These are phyloP conservation scores for Heteractis magnifica DNA, from an alignment of 92 coral and sea anemone species.

Conservation along the genomic window DNA sequence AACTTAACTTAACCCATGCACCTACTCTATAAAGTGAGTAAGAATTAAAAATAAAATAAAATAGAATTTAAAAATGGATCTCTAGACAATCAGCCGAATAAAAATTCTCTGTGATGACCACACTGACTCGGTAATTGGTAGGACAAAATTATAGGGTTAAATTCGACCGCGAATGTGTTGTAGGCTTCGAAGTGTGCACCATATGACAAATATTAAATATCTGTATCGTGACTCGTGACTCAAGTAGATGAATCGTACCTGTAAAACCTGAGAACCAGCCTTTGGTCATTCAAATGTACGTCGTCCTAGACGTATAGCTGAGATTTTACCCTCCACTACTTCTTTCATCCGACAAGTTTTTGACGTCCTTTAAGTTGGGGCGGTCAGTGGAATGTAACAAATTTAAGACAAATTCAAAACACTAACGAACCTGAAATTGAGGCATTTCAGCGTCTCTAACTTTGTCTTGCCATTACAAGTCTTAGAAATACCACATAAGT, in stretches of 20 bases:
- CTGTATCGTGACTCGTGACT: constrained; percentile 17
- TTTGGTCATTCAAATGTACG: constrained; percentile 20
- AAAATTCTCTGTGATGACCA: not conserved
- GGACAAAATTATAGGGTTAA: not conserved
- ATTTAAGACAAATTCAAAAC: not conserved
- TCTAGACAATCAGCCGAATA: not conserved
- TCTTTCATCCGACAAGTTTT: constrained; percentile 2
- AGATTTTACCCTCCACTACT: not conserved
- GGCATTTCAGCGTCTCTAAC: not conserved
- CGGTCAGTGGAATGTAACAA: constrained; percentile 5
- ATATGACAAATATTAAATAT: not conserved
- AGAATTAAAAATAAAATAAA: not conserved
- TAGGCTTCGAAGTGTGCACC: constrained; percentile 2
- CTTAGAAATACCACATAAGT: not conserved
- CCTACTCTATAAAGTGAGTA: not conserved
- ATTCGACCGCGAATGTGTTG: constrained; percentile 5
- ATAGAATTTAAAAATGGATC: not conserved
- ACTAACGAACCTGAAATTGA: not conserved
- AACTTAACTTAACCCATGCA: constrained; percentile 8
- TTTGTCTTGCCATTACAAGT: not conserved
- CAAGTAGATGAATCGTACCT: constrained; percentile 19
- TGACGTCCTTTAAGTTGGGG: constrained; percentile 7
- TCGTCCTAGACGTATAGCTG: constrained; percentile 6
- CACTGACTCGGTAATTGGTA: not conserved
- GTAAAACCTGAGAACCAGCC: constrained; percentile 10